Evolutionary conservation across 2,113 vertebrate species (phyloP).

Genomic region (Peucedramus taeniatus): DNA sequence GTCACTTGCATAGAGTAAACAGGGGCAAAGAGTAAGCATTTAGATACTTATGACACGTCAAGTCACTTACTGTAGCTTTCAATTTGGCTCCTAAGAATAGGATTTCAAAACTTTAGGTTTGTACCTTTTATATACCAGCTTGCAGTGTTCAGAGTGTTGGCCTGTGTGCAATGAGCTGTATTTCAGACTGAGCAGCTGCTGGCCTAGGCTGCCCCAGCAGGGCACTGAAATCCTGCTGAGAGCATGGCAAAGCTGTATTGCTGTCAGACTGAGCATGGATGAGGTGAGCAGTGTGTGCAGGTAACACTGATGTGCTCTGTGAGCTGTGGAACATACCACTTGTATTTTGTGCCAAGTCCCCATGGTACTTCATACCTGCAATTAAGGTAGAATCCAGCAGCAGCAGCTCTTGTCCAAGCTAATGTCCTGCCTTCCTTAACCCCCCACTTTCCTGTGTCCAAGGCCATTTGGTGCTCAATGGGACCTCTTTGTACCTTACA

Average conservation of each 20-base stretch:
- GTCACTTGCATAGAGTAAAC: not conserved
- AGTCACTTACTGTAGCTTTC: not conserved
- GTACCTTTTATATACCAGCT: not conserved
- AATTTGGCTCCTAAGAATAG: not conserved
- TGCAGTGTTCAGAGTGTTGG: not conserved
- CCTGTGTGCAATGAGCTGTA: not conserved
- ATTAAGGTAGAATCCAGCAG: not conserved
- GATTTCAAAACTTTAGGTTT: not conserved
- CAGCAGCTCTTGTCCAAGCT: not conserved
- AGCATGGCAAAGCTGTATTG: rapidly evolving
- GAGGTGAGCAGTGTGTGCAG: not conserved
- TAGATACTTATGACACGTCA: not conserved
- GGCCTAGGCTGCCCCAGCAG: not conserved
- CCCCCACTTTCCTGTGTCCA: not conserved
- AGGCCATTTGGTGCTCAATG: not conserved
- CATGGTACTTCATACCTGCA: not conserved
- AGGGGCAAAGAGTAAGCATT: not conserved
- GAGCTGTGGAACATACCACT: not conserved
- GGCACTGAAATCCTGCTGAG: not conserved
- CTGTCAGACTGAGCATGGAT: not conserved
- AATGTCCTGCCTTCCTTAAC: not conserved
- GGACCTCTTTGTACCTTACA: not conserved
- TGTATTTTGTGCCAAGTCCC: not conserved
- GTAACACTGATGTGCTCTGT: not conserved
- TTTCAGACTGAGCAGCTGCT: not conserved